A percentile compares a stretch with the other conserved stretches of the same genome.
These are phyloP conservation scores for Eucriotettix oculatus DNA, from an alignment of 2,888 invertebrate genomes.

Conservation along the genomic window DNA sequence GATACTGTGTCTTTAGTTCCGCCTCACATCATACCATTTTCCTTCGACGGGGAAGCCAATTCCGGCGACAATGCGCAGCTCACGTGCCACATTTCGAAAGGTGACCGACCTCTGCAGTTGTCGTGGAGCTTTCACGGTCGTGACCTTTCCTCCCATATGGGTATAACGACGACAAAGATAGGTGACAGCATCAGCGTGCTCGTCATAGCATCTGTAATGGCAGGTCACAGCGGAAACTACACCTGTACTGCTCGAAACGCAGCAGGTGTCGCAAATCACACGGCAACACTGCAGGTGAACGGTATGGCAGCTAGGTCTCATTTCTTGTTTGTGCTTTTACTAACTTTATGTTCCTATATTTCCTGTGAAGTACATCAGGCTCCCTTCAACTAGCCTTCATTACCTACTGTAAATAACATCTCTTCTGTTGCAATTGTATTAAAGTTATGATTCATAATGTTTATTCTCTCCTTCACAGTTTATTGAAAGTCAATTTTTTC, in stretches of 20 bases:
- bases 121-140: slow-evolving; percentile 52
- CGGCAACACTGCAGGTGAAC: slow-evolving; percentile 46
- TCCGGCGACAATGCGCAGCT: slow-evolving; percentile 59
- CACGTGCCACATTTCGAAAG: slow-evolving; percentile 43
- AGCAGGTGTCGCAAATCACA: slow-evolving; percentile 43
- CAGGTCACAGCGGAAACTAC: slow-evolving; percentile 45
- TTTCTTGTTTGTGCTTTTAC: too few species aligned
- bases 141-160: slow-evolving; percentile 29
- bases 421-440: too few species aligned
- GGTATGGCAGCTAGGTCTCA: slow-evolving; percentile 27
- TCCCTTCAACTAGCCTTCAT: too few species aligned
- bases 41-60: slow-evolving; percentile 48
- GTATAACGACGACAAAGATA: slow-evolving; percentile 23
- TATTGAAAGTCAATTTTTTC: too few species aligned
- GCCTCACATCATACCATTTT: slow-evolving; percentile 26
- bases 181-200: slow-evolving; percentile 37
- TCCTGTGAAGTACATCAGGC: too few species aligned
- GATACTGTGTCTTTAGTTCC: slow-evolving; percentile 5
- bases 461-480: too few species aligned
- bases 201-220: slow-evolving; percentile 45
- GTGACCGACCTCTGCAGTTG: slow-evolving; percentile 62
- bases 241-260: slow-evolving; percentile 45
- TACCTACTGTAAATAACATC: too few species aligned
- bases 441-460: too few species aligned
- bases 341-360: too few species aligned